Base-by-base conservation (phyloP, 2,888 invertebrate genomes). In the Vesta saturnalis region DNA sequence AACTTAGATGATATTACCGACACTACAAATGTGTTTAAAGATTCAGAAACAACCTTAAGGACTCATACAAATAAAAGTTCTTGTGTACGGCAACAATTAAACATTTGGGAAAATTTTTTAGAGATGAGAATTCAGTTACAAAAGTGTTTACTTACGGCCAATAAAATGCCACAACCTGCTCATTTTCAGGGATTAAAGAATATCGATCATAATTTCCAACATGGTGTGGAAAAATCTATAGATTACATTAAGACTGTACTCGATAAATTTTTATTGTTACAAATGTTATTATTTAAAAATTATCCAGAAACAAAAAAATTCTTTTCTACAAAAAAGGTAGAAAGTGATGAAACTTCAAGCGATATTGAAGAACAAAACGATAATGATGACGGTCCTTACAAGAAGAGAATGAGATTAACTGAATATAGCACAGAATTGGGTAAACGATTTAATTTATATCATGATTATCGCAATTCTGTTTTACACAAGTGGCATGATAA, bases 401-500 rank as follows among this genome's bases (percentile, higher is more conserved):
- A 71, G 49, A 88, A 86, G 77, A 88, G 86, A 82, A 83, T 86
- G 43, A 91, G 88, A 81, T 76, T 90, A 3, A 81, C 82, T 49
- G 89, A 91, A 15, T 91, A 88, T 78, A 89, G 89, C 74, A 81
- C 83, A 55, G 84, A 88, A 70, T 82, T 94, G 30, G 79, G 85
- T 6, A 83, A 84, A 6, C 84, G 86, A 47, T 90, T 93, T 77
- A 84, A 88, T 73, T 82, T 84, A 1, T 93, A 92, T 72, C 87
- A 85, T 73, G 79, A 86, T 5, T 94, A 91, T 78, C 89, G 96
- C 80, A 91, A 97, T 79, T 84, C 89, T 0, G 91, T 93, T 6
- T 92, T 99, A 69, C 92, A 95, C 76, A 96, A 96, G 82, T 98
- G 98, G 98, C 93, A 96, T 83, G 96, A 97, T 70, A 96, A 96